Percentiles rank a stretch among this genome's conserved stretches.
These are phyloP conservation scores for Gopherus evgoodei DNA, from an alignment of 2,113 vertebrate genomes.

Conservation along the genomic window DNA sequence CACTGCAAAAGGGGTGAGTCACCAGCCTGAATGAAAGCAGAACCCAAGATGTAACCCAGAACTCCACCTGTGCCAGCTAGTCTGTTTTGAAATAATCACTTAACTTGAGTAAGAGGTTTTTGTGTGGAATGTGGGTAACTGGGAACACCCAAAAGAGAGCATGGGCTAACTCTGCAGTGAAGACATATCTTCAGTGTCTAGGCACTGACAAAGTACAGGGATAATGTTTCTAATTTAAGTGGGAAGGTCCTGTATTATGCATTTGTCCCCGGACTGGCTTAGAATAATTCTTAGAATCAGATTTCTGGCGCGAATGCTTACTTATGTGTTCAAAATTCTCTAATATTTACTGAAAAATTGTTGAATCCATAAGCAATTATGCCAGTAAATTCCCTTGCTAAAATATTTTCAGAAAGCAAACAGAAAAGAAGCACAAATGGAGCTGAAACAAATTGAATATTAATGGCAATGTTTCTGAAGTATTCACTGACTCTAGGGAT, in stretches of 20 bases:
- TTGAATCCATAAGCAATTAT: background rate
- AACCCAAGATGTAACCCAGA: background rate
- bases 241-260: background rate
- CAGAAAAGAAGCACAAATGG: background rate
- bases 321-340: background rate
- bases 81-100: background rate
- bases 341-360: background rate
- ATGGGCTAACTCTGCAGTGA: background rate
- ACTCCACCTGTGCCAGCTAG: background rate
- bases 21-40: background rate
- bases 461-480: background rate
- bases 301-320: constrained; percentile 2
- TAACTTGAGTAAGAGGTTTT: background rate
- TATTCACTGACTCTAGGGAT: background rate
- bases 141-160: background rate
- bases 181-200: background rate
- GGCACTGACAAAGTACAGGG: background rate
- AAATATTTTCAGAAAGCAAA: background rate
- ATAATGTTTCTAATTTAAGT: background rate
- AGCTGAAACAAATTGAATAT: background rate
- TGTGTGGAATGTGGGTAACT: background rate
- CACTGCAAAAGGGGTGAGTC: background rate
- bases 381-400: background rate
- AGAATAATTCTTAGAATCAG: background rate
- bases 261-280: background rate